Evolutionary conservation across 2,888 invertebrate species (phyloP).

Genomic region (Drosophila parthenogenetica): DNA sequence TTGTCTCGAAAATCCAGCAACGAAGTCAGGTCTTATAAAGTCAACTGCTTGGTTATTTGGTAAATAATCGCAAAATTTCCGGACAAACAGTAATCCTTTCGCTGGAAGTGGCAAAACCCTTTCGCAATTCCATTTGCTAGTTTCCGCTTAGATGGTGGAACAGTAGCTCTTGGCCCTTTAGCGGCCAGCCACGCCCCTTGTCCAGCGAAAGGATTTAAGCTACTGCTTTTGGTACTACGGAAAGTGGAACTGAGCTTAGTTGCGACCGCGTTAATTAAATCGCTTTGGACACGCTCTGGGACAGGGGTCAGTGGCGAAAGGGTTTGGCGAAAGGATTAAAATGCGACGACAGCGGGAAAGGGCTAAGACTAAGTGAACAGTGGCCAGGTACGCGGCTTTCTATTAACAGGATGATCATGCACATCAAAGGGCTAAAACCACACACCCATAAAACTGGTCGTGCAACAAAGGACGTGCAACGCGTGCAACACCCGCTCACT

Average conservation of each 20-base stretch:
- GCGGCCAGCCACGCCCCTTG: constrained; percentile 55
- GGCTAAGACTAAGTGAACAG: constrained; percentile 21
- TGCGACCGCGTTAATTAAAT: constrained; percentile 80
- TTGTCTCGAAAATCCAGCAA: constrained; percentile 18
- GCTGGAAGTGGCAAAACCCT: constrained; percentile 57
- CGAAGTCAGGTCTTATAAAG: constrained; percentile 58
- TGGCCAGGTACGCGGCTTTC: constrained; percentile 66
- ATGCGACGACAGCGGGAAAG: constrained; percentile 16
- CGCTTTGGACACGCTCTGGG: constrained; percentile 72
- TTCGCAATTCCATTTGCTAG: constrained; percentile 15
- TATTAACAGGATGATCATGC: constrained; percentile 84
- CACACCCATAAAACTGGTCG: constrained; percentile 83
- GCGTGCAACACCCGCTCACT: constrained; percentile 16
- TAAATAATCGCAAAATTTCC: constrained; percentile 71
- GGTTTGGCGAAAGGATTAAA: constrained; percentile 70
- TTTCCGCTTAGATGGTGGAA: constrained; percentile 30
- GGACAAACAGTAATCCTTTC: constrained; percentile 69
- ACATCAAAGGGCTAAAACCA: constrained; percentile 84
- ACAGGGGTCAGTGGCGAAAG: constrained; percentile 35
- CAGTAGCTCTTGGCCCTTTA: constrained; percentile 71
- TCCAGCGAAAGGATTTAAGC: constrained; percentile 63
- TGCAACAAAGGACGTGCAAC: constrained; percentile 57
- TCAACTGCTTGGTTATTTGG: constrained; percentile 68
- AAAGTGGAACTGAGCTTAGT: constrained; percentile 33
- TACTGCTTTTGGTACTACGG: constrained; percentile 15